Percentiles rank a stretch among this genome's conserved stretches.
phyloP scores from a whole-genome alignment of 2,888 invertebrate genomes.

The Hydropsyche betteni region DNA sequence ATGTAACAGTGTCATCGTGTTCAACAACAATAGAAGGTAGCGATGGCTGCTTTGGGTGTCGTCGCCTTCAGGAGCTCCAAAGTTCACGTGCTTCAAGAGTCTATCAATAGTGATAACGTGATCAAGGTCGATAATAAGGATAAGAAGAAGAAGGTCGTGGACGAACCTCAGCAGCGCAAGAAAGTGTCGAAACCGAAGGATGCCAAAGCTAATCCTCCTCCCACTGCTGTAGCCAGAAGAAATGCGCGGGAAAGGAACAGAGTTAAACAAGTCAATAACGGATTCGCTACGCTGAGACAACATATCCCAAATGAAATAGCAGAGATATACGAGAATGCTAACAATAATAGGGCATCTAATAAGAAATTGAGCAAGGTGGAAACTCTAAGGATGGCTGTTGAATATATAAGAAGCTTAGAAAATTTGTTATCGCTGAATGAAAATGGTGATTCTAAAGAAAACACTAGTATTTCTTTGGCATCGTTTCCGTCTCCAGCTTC shows the following conservation, averaged over 20 bases:
- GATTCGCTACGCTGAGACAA: constrained; percentile 86
- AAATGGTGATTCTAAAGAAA: constrained; percentile 64
- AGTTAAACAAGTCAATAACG: constrained; percentile 92
- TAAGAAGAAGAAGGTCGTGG: constrained; percentile 60
- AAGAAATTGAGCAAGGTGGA: constrained; percentile 90
- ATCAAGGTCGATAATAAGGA: constrained; percentile 57
- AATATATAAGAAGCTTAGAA: constrained; percentile 86
- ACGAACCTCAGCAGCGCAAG: constrained; percentile 53
- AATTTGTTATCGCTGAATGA: constrained; percentile 76
- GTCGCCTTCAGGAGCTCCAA: constrained; percentile 67
- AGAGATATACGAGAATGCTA: constrained; percentile 72
- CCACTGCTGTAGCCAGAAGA: constrained; percentile 84
- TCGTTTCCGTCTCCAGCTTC: constrained; percentile 66
- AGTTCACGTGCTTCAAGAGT: constrained; percentile 72
- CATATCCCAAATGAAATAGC: constrained; percentile 89
- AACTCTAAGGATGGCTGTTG: constrained; percentile 88
- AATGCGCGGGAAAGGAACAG: constrained; percentile 94
- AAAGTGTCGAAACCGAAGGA: constrained; percentile 52
- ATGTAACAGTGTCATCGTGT: constrained; percentile 5
- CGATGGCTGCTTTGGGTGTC: constrained; percentile 67
- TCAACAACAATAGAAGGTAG: constrained; percentile 44
- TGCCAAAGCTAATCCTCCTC: constrained; percentile 66
- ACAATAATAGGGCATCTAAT: constrained; percentile 72
- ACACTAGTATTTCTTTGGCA: constrained; percentile 61
- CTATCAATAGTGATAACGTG: constrained; percentile 66